phyloP scores from a whole-genome alignment of 2,797 vertebrate genomes.

The Threskiornis aethiopicus region DNA sequence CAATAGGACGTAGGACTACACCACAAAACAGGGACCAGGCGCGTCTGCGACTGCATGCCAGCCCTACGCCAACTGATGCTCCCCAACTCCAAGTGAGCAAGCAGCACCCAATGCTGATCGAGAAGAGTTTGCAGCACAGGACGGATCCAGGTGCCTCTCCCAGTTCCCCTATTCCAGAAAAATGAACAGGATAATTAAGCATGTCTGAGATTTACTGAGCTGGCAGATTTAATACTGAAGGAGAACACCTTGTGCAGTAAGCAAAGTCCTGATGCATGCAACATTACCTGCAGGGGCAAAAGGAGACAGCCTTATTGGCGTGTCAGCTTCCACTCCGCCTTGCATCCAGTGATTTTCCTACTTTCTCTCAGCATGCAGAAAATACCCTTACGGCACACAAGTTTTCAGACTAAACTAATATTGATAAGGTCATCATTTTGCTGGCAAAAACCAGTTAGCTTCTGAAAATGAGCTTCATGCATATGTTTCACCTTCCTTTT shows the following conservation, averaged over 20 bases:
- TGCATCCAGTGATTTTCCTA: not conserved
- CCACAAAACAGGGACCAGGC: not conserved
- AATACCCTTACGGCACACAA: not conserved
- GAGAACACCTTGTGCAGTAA: conserved; percentile 1
- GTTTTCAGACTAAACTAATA: not conserved
- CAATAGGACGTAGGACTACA: not conserved
- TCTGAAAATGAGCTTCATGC: not conserved
- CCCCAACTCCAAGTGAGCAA: not conserved
- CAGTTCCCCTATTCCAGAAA: conserved; percentile 50
- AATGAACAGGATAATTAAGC: conserved; percentile 74
- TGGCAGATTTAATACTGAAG: conserved; percentile 64
- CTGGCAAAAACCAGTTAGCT: not conserved
- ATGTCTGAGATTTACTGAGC: conserved; percentile 74
- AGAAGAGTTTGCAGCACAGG: conserved; percentile 8
- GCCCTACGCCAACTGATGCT: not conserved
- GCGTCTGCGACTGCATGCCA: not conserved
- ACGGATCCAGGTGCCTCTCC: conserved; percentile 55
- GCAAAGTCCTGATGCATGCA: not conserved
- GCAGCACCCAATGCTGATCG: not conserved
- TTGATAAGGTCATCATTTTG: not conserved
- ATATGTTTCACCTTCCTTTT: not conserved
- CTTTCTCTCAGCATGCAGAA: not conserved
- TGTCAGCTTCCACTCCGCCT: not conserved
- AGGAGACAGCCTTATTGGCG: not conserved
- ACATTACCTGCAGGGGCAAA: not conserved